Evolutionary conservation across 2,113 vertebrate species (phyloP).

Genomic region (Gopherus evgoodei): DNA sequence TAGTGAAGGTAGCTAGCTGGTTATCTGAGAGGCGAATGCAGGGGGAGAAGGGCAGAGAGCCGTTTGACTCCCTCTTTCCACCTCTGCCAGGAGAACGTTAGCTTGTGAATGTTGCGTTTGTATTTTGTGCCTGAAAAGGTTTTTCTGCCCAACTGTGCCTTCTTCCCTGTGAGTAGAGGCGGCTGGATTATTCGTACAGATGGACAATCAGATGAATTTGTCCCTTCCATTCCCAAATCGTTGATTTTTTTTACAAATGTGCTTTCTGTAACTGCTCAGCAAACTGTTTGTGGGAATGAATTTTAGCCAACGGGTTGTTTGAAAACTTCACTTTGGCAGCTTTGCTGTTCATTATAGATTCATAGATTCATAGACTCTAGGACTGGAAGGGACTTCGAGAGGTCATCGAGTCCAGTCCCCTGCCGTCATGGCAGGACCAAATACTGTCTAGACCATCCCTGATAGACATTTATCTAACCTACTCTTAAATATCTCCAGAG

Average conservation of each 20-base stretch:
- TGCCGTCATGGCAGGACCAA: too few species aligned
- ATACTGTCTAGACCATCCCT: too few species aligned
- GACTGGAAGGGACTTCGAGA: too few species aligned
- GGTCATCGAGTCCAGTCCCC: too few species aligned
- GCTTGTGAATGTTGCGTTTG: not conserved
- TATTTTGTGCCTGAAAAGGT: not conserved
- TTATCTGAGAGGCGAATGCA: not conserved
- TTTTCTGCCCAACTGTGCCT: not conserved
- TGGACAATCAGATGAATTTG: not conserved
- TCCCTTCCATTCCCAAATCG: not conserved
- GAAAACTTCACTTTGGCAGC: not conserved
- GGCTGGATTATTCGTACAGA: not conserved
- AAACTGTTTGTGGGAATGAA: accelerated
- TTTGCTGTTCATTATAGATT: not conserved
- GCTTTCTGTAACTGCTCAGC: not conserved
- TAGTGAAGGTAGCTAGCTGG: not conserved
- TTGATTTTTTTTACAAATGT: not conserved
- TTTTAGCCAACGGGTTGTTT: not conserved
- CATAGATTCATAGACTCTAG: too few species aligned
- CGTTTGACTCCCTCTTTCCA: not conserved
- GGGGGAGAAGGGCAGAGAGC: not conserved
- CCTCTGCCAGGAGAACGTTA: not conserved
- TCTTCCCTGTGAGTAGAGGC: not conserved
- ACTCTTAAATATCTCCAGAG: too few species aligned
- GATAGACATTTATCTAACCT: too few species aligned